Evolutionary conservation across 2,113 vertebrate species (phyloP).

Genomic region (Peucedramus taeniatus): DNA sequence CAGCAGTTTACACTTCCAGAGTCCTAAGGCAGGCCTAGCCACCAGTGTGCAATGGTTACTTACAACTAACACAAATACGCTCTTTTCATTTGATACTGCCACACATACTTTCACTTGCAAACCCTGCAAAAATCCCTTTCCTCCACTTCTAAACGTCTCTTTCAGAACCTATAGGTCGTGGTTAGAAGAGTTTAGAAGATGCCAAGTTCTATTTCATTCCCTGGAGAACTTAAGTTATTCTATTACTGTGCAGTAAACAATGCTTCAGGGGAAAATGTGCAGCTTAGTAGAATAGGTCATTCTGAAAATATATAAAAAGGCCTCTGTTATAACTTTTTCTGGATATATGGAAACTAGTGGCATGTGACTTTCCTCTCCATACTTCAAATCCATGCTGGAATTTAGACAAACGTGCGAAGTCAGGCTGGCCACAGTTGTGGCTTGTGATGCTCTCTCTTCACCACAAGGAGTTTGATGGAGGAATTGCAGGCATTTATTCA

Average conservation of each 20-base stretch:
- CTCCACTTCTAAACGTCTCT: too few relatives aligned
- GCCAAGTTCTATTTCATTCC: neutral
- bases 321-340: neutral
- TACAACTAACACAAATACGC: neutral
- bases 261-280: neutral
- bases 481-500: neutral
- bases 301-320: neutral
- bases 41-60: neutral
- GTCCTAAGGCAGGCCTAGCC: neutral
- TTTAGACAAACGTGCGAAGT: rapidly evolving
- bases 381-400: neutral
- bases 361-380: neutral
- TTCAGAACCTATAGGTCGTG: neutral
- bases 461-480: rapidly evolving
- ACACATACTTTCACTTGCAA: neutral
- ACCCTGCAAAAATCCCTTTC: neutral
- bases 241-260: neutral
- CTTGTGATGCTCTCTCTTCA: neutral
- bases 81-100: neutral
- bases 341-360: neutral
- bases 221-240: neutral
- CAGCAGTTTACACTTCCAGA: neutral
- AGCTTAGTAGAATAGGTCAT: neutral
- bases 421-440: neutral
- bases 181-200: neutral